These are phyloP conservation scores for Clepsis dumicolana DNA, from an alignment of 2,888 invertebrate genomes.

Conservation along the genomic window DNA sequence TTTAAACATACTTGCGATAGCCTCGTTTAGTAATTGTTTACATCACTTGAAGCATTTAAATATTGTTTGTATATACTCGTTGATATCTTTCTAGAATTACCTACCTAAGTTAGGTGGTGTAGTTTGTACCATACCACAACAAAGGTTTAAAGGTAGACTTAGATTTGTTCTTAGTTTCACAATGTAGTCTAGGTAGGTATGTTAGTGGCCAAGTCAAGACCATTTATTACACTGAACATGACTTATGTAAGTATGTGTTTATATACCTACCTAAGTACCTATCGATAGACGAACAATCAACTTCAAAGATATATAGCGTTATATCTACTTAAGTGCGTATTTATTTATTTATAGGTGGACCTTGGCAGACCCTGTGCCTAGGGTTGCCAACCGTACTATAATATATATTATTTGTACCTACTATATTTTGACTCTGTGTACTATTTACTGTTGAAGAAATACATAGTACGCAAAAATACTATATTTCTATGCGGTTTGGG, in stretches of 20 bases:
- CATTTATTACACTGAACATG: background rate
- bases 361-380: background rate
- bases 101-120: too few species aligned
- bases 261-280: background rate
- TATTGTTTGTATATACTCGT: constrained; percentile 14
- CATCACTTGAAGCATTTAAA: constrained; percentile 16
- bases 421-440: background rate
- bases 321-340: background rate
- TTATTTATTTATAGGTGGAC: background rate
- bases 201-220: background rate
- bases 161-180: too few species aligned
- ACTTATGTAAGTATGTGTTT: constrained; percentile 4
- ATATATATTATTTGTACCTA: constrained; percentile 1
- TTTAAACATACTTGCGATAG: background rate
- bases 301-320: constrained; percentile 29
- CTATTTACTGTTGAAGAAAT: too few species aligned
- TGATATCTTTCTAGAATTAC: background rate
- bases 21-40: constrained; percentile 29
- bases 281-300: constrained; percentile 24
- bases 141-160: background rate
- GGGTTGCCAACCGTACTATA: too few species aligned
- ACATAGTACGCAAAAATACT: too few species aligned
- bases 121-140: background rate
- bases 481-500: too few species aligned
- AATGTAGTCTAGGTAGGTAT: background rate